Conservation (phyloP, 1,140 invertebrate genomes). For the Coenobita brevimanus region DNA sequence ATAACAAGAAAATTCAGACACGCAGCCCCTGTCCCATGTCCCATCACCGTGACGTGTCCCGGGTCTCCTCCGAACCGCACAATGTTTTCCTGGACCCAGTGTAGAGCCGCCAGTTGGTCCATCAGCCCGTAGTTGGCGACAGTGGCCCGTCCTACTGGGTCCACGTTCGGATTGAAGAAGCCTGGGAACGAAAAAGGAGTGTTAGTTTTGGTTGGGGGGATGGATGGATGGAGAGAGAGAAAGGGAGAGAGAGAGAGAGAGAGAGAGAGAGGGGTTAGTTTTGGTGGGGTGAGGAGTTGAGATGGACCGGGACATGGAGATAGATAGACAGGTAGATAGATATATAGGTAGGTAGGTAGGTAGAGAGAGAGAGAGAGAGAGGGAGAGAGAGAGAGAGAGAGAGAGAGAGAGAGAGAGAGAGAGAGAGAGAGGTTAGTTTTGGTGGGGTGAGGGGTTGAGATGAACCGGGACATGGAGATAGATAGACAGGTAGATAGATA, state of each 20-base stretch:
- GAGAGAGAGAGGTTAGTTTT: too few relatives aligned
- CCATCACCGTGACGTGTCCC: constrained; percentile 89
- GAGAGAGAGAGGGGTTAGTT: not conserved
- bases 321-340: too few relatives aligned
- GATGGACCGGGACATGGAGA: not conserved
- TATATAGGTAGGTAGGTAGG: too few relatives aligned
- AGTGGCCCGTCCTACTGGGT: constrained; percentile 86
- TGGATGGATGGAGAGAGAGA: constrained; percentile 4
- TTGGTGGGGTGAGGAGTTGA: not conserved
- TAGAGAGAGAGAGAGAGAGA: not conserved
- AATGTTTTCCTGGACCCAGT: constrained; percentile 94
- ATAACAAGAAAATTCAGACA: constrained; percentile 88
- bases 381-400: constrained; percentile 1
- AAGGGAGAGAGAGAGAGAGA: constrained; percentile 18
- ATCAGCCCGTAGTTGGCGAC: constrained; percentile 90
- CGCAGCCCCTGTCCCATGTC: constrained; percentile 94
- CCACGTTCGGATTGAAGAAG: constrained; percentile 90
- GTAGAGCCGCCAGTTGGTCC: constrained; percentile 93
- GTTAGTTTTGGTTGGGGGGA: not conserved
- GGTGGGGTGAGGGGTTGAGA: not conserved
- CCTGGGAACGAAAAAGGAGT: constrained; percentile 75
- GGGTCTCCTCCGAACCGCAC: constrained; percentile 92
- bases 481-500: too few relatives aligned
- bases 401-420: not conserved
- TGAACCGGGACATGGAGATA: too few relatives aligned